A percentile compares a stretch with the other conserved stretches of the same genome.
phyloP scores from a whole-genome alignment of 2,888 invertebrate species.

The Protula sp. region DNA sequence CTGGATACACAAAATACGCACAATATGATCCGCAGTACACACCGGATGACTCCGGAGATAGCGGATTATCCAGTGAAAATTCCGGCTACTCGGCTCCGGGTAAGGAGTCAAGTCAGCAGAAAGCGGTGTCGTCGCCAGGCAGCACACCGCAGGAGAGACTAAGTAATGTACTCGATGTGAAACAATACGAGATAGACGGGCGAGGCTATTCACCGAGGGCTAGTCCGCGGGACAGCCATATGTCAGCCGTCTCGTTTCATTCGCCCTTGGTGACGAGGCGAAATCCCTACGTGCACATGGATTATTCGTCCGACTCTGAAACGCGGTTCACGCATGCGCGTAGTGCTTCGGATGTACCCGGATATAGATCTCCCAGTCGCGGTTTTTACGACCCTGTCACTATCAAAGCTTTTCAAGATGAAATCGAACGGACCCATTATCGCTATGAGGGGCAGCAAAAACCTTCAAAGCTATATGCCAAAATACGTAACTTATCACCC shows the following conservation, averaged over 20 bases:
- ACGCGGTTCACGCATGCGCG: constrained; percentile 4
- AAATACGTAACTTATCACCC: constrained; percentile 16
- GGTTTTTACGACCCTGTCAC: constrained; percentile 10
- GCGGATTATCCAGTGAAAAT: constrained; percentile 24
- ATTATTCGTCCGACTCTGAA: constrained; percentile 25
- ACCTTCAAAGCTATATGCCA: neutral
- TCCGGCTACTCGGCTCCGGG: constrained; percentile 12
- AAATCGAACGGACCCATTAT: constrained; percentile 19
- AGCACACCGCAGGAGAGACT: constrained; percentile 1
- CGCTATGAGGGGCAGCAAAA: constrained; percentile 6
- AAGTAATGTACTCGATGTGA: constrained; percentile 3
- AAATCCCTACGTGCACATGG: constrained; percentile 7
- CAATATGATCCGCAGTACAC: neutral
- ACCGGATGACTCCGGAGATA: constrained; percentile 25
- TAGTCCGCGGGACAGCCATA: constrained; percentile 5
- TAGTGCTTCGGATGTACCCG: neutral
- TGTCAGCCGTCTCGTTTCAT: neutral
- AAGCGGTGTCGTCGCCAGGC: neutral
- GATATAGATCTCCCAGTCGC: too few species aligned
- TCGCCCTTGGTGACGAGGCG: neutral
- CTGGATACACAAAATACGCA: neutral
- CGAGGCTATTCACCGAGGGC: neutral
- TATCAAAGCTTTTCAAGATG: constrained; percentile 20
- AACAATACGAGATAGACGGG: constrained; percentile 7
- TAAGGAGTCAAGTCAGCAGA: constrained; percentile 2